A percentile compares a stretch with the other conserved stretches of the same genome.
Evolutionary conservation across 2,888 invertebrate species (phyloP).

Genomic region (Cheilosia soror): DNA sequence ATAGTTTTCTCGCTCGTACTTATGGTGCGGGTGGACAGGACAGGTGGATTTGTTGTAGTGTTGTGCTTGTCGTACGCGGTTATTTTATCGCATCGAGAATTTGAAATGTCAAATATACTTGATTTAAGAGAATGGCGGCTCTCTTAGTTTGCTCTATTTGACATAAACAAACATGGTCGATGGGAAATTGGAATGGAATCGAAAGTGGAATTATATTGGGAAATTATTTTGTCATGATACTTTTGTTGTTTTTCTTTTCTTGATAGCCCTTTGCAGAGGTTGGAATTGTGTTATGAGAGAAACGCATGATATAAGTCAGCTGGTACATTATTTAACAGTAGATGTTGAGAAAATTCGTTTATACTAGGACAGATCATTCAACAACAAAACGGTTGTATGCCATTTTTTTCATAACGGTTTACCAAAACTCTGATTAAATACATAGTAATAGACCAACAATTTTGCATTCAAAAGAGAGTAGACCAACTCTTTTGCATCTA

Average conservation of each 20-base stretch:
- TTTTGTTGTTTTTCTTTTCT: slow-evolving; percentile 19
- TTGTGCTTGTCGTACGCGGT: slow-evolving; percentile 18
- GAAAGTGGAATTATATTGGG: slow-evolving; percentile 13
- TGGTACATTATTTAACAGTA: slow-evolving; percentile 23
- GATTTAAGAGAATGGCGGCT: slow-evolving; percentile 17
- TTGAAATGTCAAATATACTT: not conserved
- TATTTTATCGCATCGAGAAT: not conserved
- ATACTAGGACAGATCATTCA: too few relatives aligned
- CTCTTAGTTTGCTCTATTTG: slow-evolving; percentile 12
- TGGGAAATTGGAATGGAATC: not conserved
- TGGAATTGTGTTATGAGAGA: not conserved
- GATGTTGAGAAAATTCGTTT: not conserved
- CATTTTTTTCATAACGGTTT: too few relatives aligned
- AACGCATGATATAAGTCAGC: slow-evolving; percentile 33
- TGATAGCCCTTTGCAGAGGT: not conserved
- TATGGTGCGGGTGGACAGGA: not conserved
- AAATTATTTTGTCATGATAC: slow-evolving; percentile 25
- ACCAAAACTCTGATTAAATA: too few relatives aligned
- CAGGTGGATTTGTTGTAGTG: not conserved
- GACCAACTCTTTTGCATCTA: too few relatives aligned
- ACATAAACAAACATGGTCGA: slow-evolving; percentile 36
- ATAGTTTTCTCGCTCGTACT: slow-evolving; percentile 26
- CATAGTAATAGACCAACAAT: too few relatives aligned
- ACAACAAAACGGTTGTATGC: too few relatives aligned
- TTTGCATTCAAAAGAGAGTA: too few relatives aligned